Evolutionary conservation across 1,140 invertebrate species (phyloP).

Genomic region (Anoplophora glabripennis): DNA sequence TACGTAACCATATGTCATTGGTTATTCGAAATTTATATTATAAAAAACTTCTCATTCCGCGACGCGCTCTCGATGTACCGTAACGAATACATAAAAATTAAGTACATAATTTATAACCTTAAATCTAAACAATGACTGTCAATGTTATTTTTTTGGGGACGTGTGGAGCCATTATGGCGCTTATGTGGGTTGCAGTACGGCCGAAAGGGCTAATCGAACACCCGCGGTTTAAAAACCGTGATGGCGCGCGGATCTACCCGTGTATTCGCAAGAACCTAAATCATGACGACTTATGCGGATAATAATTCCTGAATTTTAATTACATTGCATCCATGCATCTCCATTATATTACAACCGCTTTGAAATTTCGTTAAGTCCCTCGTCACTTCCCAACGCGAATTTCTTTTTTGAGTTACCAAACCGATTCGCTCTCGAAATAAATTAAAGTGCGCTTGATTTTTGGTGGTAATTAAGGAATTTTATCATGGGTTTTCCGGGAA

Average conservation of each 20-base stretch:
- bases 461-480: too few species aligned
- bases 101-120: constrained; percentile 11
- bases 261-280: not conserved
- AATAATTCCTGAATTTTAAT: constrained; percentile 7
- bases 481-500: too few species aligned
- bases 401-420: too few species aligned
- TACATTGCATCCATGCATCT: constrained; percentile 3
- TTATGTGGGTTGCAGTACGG: not conserved
- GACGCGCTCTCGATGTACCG: not conserved
- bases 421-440: too few species aligned
- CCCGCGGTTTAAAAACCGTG: not conserved
- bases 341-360: not conserved
- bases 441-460: too few species aligned
- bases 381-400: too few species aligned
- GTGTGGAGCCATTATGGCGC: not conserved
- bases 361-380: too few species aligned
- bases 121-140: not conserved
- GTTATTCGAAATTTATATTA: not conserved
- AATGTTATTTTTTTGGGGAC: not conserved
- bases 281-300: constrained; percentile 9
- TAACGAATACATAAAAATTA: constrained; percentile 8
- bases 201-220: not conserved
- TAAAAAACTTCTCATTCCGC: constrained; percentile 3
- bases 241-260: not conserved
- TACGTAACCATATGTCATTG: constrained; percentile 6